Evolutionary conservation across 2,113 vertebrate species (phyloP), one percentile per base, ranked within the genome.

Genomic region (Mormyrus lacerda): DNA sequence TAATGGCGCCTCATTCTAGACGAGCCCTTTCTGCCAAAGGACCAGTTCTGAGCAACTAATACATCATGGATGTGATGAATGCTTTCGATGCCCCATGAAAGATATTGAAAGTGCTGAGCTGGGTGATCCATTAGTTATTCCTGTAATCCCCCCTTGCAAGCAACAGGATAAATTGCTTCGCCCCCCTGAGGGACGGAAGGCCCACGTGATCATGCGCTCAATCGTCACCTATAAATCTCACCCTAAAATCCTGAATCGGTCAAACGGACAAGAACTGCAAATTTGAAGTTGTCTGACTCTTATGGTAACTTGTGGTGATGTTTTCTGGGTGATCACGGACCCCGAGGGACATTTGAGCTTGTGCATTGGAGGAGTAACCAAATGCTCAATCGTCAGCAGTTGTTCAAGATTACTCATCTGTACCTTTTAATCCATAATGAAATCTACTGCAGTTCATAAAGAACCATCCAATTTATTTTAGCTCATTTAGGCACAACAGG

Each of bases 91-190:
- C 92, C 94, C 51, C 79, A 51, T 53, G 88, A 69, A 88, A 88
- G 69, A 88, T 51, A 42, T 92, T 39, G 55, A 85, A 91, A 89
- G 90, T 92, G 89, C 91, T 92, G 90, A 89, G 92, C 91, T 84
- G 88, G 90, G 91, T 90, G 92, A 91, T 94, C 92, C 91, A 91
- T 91, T 89, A 92, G 92, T 92, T 93, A 92, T 89, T 91, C 90
- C 90, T 51, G 21, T 83, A 47, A 47, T 13, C 91, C 88, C 90
- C 53, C 92, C 92, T 93, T 93, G 93, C 92, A 92, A 93, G 92
- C 3, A 39, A 58, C 53, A 73, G 42, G 15, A 69, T 50, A 44
- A 47, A 69, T 50, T 27, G 35, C n/a, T 35, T 69, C n/a, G 31
- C 87, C 48, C 21, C 65, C 48, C 69, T 27, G 13, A 79, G 47